Conservation (phyloP, 2,797 vertebrate genomes). For the Darevskia mixta region DNA sequence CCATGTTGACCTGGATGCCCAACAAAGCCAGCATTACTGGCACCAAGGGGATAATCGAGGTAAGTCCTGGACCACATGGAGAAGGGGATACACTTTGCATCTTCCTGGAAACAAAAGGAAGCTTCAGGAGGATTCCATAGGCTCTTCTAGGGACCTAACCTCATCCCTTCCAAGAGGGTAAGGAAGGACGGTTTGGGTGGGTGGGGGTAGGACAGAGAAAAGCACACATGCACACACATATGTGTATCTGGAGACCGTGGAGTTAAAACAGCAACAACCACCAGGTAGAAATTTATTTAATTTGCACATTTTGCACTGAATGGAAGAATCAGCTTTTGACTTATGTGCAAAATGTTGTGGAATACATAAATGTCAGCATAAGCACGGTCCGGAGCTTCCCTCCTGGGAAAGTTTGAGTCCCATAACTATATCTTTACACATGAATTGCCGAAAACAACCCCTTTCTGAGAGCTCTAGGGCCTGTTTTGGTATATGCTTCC, state of each 20-base stretch:
- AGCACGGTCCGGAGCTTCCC: not conserved
- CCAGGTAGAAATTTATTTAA: not conserved
- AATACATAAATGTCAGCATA: not conserved
- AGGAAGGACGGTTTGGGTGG: not conserved
- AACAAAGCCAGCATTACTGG: constrained; percentile 81
- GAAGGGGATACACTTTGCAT: too few relatives aligned
- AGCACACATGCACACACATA: not conserved
- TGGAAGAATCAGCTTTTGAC: not conserved
- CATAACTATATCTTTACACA: not conserved
- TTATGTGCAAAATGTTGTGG: not conserved
- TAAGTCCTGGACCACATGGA: constrained; percentile 37
- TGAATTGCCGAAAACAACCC: not conserved
- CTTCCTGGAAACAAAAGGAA: not conserved
- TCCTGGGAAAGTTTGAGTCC: not conserved
- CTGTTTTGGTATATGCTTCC: not conserved
- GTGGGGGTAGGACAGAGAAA: not conserved
- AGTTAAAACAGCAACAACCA: not conserved
- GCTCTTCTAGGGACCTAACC: not conserved
- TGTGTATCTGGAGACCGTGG: too few relatives aligned
- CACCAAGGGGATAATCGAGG: constrained; percentile 83
- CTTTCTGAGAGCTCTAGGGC: not conserved
- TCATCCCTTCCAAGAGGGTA: not conserved
- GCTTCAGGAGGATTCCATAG: not conserved
- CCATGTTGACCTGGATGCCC: constrained; percentile 67
- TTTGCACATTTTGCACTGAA: not conserved